Base-by-base conservation (phyloP, 2,113 vertebrate species). In the Lampris incognitus region DNA sequence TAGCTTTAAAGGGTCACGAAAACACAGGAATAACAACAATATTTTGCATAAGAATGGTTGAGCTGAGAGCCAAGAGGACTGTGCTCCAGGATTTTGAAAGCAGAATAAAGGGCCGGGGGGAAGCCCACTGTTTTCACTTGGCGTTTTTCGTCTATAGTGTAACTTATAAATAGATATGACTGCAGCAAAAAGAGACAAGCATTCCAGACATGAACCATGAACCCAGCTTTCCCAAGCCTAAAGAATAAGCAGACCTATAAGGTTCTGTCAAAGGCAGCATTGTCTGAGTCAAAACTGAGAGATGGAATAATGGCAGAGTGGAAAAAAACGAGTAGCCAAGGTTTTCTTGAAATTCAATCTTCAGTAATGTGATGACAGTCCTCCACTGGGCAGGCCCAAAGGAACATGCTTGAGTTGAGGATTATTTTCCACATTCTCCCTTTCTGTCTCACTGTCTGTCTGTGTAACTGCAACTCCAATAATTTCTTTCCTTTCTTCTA, bases 301-400 rank as follows among this genome's bases (percentile, higher is more conserved):
- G 65, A 86, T 44, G 74, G 82, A 89, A 91, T 88, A 88, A 91
- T 82, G 86, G 84, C 69, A 11, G 83, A 86, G 87, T 89, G 90
- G 91, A 91, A 90, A 88, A 78, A 84, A 41, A 44, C 10, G 57
- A 79, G 81, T 59, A 68, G 89, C 85, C 86, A 91, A 92, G 72
- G 83, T 75, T 90, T 92, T 91, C 77, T 82, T 93, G 91, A 91
- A 93, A 93, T 87, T 80, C 76, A 88, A 92, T 88, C 86, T 85
- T 57, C 72, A 78, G 84, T 67, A 68, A 76, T 72, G 82, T 83
- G 87, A 90, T 90, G 91, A 91, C 87, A 89, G 91, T 86, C 78
- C 83, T 82, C 78, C 74, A 54, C 83, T 78, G 78, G 83, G 90
- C 83, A 86, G 88, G 85, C 84, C 70, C 76, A 84, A 71, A 78